These are phyloP conservation scores for Gambusia holbrooki DNA, from an alignment of 2,113 vertebrate genomes.

Conservation along the genomic window DNA sequence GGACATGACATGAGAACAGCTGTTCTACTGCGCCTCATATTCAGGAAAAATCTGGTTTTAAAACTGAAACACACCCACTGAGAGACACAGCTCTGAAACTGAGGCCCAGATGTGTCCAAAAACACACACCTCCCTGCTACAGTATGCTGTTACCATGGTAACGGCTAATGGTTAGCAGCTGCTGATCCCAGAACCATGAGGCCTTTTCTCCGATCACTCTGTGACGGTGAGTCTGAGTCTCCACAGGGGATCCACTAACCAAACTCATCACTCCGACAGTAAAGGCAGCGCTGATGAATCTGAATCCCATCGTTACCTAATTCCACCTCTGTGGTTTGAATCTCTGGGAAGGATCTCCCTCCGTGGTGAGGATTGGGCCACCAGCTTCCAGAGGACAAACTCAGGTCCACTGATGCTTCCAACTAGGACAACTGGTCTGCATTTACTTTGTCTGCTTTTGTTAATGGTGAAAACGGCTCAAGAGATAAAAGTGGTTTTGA, in stretches of 20 bases:
- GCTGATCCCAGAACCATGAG: slow-evolving; percentile 41
- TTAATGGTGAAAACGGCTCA: slow-evolving; percentile 71
- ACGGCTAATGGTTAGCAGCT: slow-evolving; percentile 80
- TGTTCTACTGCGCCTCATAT: not conserved
- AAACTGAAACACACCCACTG: slow-evolving; percentile 45
- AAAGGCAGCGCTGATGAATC: not conserved
- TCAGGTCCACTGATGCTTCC: slow-evolving; percentile 53
- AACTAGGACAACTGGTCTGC: slow-evolving; percentile 43
- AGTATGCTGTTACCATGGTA: slow-evolving; percentile 70
- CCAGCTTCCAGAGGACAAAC: slow-evolving; percentile 60
- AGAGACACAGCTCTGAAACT: slow-evolving; percentile 49
- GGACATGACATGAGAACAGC: not conserved
- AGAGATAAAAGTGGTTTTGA: slow-evolving; percentile 62
- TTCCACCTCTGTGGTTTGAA: slow-evolving; percentile 7
- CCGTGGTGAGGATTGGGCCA: slow-evolving; percentile 33
- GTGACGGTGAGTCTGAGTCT: not conserved
- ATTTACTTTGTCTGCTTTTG: slow-evolving; percentile 67
- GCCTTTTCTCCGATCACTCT: slow-evolving; percentile 12
- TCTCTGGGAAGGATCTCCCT: slow-evolving; percentile 23
- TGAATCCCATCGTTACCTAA: not conserved
- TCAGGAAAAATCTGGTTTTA: not conserved
- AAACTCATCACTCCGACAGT: not conserved
- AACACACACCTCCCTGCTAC: slow-evolving; percentile 57
- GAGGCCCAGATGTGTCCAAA: slow-evolving; percentile 71
- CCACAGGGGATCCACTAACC: too few relatives aligned